These are phyloP conservation scores for Drosophila hamatofila DNA, from an alignment of 2,888 invertebrate species.

Conservation along the genomic window DNA sequence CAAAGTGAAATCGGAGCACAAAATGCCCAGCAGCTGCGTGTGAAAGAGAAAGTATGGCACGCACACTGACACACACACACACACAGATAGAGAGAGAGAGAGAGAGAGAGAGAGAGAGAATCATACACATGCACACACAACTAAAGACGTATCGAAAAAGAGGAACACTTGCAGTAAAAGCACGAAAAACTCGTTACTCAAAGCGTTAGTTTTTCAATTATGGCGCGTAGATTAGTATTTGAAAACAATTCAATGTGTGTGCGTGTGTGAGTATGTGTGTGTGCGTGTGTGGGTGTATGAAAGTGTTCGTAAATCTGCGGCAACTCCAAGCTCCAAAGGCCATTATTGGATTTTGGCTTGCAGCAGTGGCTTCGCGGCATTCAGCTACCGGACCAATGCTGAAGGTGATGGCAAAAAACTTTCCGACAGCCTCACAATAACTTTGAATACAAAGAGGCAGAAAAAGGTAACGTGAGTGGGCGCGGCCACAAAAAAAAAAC, in stretches of 20 bases:
- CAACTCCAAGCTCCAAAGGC: slow-evolving; percentile 35
- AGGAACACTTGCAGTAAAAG: slow-evolving; percentile 66
- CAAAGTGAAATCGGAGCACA: slow-evolving; percentile 34
- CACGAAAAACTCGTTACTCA: slow-evolving; percentile 78
- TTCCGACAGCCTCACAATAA: slow-evolving; percentile 72
- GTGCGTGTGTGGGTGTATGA: slow-evolving; percentile 14
- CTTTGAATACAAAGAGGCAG: slow-evolving; percentile 66
- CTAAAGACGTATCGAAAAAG: slow-evolving; percentile 31
- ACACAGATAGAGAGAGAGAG: background rate
- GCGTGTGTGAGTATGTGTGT: background rate
- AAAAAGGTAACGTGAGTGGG: slow-evolving; percentile 48
- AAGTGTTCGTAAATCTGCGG: slow-evolving; percentile 67
- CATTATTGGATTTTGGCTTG: slow-evolving; percentile 70
- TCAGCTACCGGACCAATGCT: slow-evolving; percentile 32
- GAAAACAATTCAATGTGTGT: slow-evolving; percentile 55
- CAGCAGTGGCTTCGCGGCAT: slow-evolving; percentile 13
- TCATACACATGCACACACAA: background rate
- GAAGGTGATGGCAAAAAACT: slow-evolving; percentile 55
- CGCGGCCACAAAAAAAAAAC: slow-evolving; percentile 13
- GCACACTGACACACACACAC: slow-evolving; percentile 4
- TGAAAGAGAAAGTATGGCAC: slow-evolving; percentile 36
- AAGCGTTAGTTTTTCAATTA: slow-evolving; percentile 80
- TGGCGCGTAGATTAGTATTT: slow-evolving; percentile 78
- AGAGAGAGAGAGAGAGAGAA: no score
- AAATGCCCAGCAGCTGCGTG: slow-evolving; percentile 28